Evolutionary conservation across 2,113 vertebrate genomes (phyloP).

Genomic region (Tupaia chinensis): DNA sequence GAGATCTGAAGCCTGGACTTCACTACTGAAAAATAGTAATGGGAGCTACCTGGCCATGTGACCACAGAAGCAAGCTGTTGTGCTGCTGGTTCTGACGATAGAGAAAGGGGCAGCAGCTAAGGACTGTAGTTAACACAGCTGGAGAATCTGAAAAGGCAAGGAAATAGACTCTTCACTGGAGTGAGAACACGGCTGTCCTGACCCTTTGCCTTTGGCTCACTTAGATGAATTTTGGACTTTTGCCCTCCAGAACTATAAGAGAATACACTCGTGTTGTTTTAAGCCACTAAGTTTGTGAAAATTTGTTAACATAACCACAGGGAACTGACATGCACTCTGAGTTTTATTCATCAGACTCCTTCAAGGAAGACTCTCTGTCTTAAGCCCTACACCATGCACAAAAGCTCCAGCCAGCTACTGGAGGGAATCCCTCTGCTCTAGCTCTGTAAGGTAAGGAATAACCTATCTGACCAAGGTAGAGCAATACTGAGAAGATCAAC

Average conservation of each 20-base stretch:
- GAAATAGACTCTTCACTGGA: too few relatives aligned
- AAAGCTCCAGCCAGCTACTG: neutral
- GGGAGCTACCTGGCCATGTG: too few relatives aligned
- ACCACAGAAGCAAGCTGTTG: accelerated
- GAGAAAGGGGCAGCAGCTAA: too few relatives aligned
- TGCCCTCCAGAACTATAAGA: neutral
- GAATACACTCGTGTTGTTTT: neutral
- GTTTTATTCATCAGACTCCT: neutral
- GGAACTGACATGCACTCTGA: too few relatives aligned
- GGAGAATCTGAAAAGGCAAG: neutral
- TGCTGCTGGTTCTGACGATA: accelerated
- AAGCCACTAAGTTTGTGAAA: neutral
- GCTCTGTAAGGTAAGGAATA: neutral
- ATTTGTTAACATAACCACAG: neutral
- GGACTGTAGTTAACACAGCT: accelerated
- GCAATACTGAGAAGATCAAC: too few relatives aligned
- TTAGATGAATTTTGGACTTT: neutral
- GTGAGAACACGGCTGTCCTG: accelerated
- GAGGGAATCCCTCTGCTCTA: accelerated
- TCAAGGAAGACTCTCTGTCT: neutral
- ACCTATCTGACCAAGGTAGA: neutral
- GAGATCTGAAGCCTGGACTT: neutral
- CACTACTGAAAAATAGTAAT: too few relatives aligned
- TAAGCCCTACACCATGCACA: neutral
- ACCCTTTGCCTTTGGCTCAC: neutral